Base-by-base conservation (phyloP, 2,113 vertebrate genomes). In the Tretioscincus oriximinensis region DNA sequence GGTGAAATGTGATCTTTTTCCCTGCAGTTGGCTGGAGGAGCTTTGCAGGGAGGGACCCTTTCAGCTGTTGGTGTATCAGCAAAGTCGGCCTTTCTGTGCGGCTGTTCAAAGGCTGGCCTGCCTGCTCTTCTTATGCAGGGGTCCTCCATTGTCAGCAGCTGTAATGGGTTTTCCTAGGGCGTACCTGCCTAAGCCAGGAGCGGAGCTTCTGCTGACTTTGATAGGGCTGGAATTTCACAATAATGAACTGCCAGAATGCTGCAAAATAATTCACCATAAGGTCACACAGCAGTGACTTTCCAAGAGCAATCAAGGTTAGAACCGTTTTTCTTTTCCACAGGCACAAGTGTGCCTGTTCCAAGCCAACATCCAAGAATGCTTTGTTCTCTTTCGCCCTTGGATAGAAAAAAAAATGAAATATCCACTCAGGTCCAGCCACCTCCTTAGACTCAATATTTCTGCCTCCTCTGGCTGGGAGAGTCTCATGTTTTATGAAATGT, bases 401-500 rank as follows among this genome's bases (percentile, higher is more conserved):
- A 80, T 88, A 26, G 22, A 51, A 51, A 51, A 9, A 51, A 51
- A 51, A 51, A 9, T 16, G 51, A 51, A 51, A 69, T 7, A 75
- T n/a, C 67, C 60, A 80, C 41, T 81, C 73, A 84, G 81, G 84
- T 75, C 80, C 49, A 68, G 72, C 81, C 28, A 28, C 81, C 80
- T 76, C 31, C 75, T 84, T 49, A 11, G 58, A 26, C 31, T 41
- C 31, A 79, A 26, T 10, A 18, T 10, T 45, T 65, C 9, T 68
- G 51, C 31, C 58, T 61, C 35, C 35, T 51, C 21, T 10, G 1
- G n/a, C 20, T 26, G 31, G 35, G 49, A 1, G 54, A 68, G 35
- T 41, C 35, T 41, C 35, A 41, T 41, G 35, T 41, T 41, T 41
- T 41, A 11, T 75, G 5, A 61, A 64, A 76, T 3, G 7, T 9